Percentiles rank a stretch among this genome's conserved stretches.
phyloP scores from a whole-genome alignment of 2,888 invertebrate genomes.

The Campaea margaritaria region DNA sequence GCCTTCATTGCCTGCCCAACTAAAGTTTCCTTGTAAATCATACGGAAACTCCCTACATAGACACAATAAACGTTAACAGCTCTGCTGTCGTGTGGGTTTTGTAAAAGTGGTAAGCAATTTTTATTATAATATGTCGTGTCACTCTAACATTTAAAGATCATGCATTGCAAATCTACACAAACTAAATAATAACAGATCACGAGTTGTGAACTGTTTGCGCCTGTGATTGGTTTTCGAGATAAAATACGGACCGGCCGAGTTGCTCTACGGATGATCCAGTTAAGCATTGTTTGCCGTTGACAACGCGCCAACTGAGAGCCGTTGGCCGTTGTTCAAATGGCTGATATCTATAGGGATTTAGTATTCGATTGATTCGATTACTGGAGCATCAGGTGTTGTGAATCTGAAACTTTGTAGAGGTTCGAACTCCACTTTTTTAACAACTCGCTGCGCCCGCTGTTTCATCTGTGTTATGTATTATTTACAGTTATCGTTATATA shows the following conservation, averaged over 20 bases:
- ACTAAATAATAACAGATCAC: constrained; percentile 46
- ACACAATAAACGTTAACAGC: constrained; percentile 12
- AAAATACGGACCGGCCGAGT: constrained; percentile 46
- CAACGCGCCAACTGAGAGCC: constrained; percentile 19
- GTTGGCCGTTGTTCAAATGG: constrained; percentile 13
- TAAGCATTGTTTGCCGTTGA: constrained; percentile 47
- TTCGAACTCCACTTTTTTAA: too few species aligned
- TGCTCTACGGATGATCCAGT: constrained; percentile 50
- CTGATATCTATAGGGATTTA: constrained; percentile 6
- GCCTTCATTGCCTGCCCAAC: constrained; percentile 24
- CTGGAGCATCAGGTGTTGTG: background rate
- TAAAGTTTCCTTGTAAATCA: constrained; percentile 25
- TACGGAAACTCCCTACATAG: constrained; percentile 17
- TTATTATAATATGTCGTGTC: background rate
- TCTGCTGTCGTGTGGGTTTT: background rate
- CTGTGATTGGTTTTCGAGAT: constrained; percentile 54
- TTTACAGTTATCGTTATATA: too few species aligned
- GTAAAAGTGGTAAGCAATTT: background rate
- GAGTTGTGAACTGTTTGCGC: constrained; percentile 50
- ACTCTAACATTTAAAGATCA: constrained; percentile 12
- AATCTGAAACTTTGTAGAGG: background rate
- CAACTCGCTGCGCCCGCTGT: too few species aligned
- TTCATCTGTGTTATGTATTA: too few species aligned
- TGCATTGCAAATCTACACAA: constrained; percentile 37
- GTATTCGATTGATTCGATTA: constrained; percentile 7